These are phyloP conservation scores for Actias luna DNA, from an alignment of 2,888 invertebrate species.

Conservation along the genomic window DNA sequence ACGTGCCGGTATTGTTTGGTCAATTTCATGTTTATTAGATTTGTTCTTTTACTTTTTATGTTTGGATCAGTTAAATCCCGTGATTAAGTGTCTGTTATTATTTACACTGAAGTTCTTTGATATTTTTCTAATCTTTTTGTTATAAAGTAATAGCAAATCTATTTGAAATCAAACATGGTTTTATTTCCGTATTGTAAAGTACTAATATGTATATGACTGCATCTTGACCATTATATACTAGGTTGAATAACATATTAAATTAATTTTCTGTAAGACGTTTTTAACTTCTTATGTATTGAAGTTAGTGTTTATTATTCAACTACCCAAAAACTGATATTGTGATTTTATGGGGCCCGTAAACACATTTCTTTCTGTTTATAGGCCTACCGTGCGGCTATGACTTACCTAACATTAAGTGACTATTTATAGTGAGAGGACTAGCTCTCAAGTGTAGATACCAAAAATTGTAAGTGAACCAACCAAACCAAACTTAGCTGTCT, in stretches of 20 bases:
- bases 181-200: not conserved
- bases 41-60: conserved; percentile 11
- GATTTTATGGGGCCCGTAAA: not conserved
- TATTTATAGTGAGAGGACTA: no score
- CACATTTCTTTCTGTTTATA: no score
- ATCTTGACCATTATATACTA: not conserved
- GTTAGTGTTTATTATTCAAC: not conserved
- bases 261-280: not conserved
- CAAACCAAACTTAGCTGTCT: no score
- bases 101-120: not conserved
- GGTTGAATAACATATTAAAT: not conserved
- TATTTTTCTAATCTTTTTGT: not conserved
- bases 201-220: not conserved
- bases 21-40: conserved; percentile 19
- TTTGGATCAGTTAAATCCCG: not conserved
- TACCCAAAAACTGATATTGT: not conserved
- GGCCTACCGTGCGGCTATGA: no score
- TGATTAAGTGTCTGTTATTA: not conserved
- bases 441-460: no score
- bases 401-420: no score
- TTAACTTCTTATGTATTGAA: no score
- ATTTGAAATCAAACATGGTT: not conserved
- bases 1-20: conserved; percentile 14
- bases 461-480: no score
- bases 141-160: not conserved